Evolutionary conservation across 2,888 invertebrate genomes (phyloP).

Genomic region (Cataglyphis albicans): DNA sequence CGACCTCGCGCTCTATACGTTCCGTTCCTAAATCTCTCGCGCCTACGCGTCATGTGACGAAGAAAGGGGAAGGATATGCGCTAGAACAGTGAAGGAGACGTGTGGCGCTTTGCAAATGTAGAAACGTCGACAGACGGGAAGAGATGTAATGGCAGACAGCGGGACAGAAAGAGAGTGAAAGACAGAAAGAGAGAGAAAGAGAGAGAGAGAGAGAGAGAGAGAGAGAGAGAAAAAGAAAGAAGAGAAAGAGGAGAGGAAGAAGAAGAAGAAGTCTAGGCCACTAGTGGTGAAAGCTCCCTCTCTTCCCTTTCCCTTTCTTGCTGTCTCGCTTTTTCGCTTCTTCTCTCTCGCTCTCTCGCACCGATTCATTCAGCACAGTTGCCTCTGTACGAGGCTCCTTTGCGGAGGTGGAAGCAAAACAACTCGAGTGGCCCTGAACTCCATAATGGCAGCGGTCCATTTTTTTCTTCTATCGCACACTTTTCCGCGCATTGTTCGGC

Average conservation of each 20-base stretch:
- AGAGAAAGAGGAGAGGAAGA: constrained; percentile 27
- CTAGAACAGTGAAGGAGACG: constrained; percentile 46
- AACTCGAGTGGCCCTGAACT: constrained; percentile 82
- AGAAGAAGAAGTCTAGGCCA: constrained; percentile 76
- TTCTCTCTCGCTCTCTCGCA: constrained; percentile 62
- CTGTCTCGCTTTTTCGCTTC: constrained; percentile 43
- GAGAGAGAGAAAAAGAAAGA: constrained; percentile 52
- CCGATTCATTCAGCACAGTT: constrained; percentile 79
- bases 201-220: not conserved
- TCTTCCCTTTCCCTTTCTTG: constrained; percentile 44
- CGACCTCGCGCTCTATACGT: constrained; percentile 1
- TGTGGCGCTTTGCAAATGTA: constrained; percentile 72
- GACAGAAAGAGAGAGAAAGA: too few species aligned
- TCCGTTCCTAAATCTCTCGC: constrained; percentile 20
- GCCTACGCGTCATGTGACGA: constrained; percentile 24
- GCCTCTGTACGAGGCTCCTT: constrained; percentile 77
- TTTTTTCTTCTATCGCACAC: constrained; percentile 75
- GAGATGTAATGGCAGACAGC: constrained; percentile 70
- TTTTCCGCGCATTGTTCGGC: constrained; percentile 77
- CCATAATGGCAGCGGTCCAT: constrained; percentile 81
- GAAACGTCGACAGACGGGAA: constrained; percentile 65
- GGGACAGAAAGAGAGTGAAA: constrained; percentile 60
- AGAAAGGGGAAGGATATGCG: constrained; percentile 32
- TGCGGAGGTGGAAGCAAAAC: constrained; percentile 78
- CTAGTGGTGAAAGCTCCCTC: constrained; percentile 78